A percentile compares a stretch with the other conserved stretches of the same genome.
These are phyloP conservation scores for Drosophila sturtevanti DNA, from an alignment of 1,140 invertebrate species.

Conservation along the genomic window DNA sequence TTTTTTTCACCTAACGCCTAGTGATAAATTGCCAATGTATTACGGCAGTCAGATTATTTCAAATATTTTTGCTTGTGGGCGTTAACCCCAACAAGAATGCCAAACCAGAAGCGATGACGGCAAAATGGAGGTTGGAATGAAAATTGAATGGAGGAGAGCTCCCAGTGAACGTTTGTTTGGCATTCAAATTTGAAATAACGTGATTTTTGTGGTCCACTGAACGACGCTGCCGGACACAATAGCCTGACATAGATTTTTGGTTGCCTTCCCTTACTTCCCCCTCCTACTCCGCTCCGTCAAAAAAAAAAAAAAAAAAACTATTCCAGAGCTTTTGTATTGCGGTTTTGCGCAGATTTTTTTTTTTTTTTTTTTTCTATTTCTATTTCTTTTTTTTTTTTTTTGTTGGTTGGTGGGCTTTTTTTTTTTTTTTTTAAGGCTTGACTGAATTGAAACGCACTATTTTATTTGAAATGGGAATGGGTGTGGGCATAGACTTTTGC, in stretches of 20 bases:
- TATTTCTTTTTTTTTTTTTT: too few relatives aligned
- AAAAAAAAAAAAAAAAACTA: slow-evolving; percentile 20
- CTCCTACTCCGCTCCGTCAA: too few relatives aligned
- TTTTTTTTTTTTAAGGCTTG: slow-evolving; percentile 48
- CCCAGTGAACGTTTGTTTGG: slow-evolving; percentile 52
- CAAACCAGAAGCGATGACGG: slow-evolving; percentile 34
- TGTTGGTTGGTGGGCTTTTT: too few relatives aligned
- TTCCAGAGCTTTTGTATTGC: slow-evolving; percentile 65
- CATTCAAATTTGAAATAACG: slow-evolving; percentile 78
- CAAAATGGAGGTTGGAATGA: neutral
- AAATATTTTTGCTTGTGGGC: slow-evolving; percentile 68
- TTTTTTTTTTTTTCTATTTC: too few relatives aligned
- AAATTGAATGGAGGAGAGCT: slow-evolving; percentile 7
- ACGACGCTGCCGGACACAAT: slow-evolving; percentile 18
- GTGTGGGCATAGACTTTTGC: slow-evolving; percentile 35
- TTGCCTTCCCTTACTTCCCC: neutral
- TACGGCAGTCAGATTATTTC: slow-evolving; percentile 71
- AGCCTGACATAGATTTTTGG: slow-evolving; percentile 63
- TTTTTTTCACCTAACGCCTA: slow-evolving; percentile 44
- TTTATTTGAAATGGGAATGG: slow-evolving; percentile 40
- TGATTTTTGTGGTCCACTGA: slow-evolving; percentile 75
- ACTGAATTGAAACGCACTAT: slow-evolving; percentile 69
- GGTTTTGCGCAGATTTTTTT: slow-evolving; percentile 69
- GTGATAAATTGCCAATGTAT: slow-evolving; percentile 75
- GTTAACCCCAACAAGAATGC: slow-evolving; percentile 68